Conservation (phyloP, 2,888 invertebrate genomes). For the Willowsia nigromaculata region DNA sequence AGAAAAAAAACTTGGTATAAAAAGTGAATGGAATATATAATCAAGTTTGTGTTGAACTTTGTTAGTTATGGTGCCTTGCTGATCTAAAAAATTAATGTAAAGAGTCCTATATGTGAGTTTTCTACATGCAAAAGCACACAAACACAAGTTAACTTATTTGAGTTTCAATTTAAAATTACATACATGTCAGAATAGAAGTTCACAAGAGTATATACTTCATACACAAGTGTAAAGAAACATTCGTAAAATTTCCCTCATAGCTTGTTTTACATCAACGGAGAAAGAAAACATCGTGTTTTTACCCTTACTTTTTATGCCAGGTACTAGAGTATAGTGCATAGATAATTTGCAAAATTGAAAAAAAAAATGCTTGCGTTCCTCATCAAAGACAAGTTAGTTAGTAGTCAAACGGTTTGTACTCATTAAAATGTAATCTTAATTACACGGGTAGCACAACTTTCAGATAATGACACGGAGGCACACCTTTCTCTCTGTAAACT, state of each 20-base stretch:
- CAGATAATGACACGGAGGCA: too few species aligned
- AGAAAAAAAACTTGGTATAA: constrained; percentile 50
- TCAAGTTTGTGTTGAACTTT: constrained; percentile 50
- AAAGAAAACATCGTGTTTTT: too few species aligned
- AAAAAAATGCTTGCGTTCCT: neutral
- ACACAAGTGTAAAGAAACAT: too few species aligned
- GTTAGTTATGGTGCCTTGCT: constrained; percentile 20
- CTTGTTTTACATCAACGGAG: too few species aligned
- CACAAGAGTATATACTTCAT: neutral
- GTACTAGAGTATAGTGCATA: neutral
- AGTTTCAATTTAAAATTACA: constrained; percentile 20
- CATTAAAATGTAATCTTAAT: constrained; percentile 37
- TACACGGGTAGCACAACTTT: neutral
- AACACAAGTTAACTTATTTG: constrained; percentile 25
- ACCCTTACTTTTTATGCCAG: neutral
- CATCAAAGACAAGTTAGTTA: neutral
- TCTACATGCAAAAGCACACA: neutral
- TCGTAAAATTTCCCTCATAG: too few species aligned
- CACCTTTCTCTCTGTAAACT: constrained; percentile 7
- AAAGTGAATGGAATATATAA: constrained; percentile 63
- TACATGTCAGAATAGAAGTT: neutral
- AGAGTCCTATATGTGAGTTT: neutral
- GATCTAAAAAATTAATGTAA: neutral
- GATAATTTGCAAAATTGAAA: neutral
- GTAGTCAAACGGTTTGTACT: neutral